These are phyloP conservation scores for Mactromeris polynyma DNA, from an alignment of 2,888 invertebrate species.

Conservation along the genomic window DNA sequence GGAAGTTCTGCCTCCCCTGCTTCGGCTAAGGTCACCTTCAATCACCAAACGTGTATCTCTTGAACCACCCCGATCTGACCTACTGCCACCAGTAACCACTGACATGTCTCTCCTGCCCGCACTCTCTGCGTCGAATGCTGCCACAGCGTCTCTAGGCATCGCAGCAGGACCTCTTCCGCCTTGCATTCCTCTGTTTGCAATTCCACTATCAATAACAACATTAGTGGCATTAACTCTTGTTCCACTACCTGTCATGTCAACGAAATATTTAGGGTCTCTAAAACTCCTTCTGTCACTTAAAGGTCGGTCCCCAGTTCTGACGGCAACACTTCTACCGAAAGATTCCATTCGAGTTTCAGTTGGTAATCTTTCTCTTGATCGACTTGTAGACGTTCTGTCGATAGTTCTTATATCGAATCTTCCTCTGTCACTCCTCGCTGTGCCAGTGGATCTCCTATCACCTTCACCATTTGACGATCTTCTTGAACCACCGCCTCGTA, in stretches of 20 bases:
- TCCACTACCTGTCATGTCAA: constrained; percentile 30
- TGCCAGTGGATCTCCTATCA: neutral
- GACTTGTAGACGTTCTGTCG: neutral
- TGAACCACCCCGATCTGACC: neutral
- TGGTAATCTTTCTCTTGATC: neutral
- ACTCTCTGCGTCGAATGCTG: neutral
- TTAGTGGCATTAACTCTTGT: neutral
- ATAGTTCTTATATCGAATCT: neutral
- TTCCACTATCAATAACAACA: neutral
- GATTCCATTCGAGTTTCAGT: neutral
- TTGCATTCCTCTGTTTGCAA: neutral
- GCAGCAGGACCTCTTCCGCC: neutral
- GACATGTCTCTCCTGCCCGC: neutral
- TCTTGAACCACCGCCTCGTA: neutral
- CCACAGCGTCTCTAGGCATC: neutral
- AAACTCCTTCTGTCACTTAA: neutral
- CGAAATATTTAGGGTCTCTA: constrained; percentile 22
- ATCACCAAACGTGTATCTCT: neutral
- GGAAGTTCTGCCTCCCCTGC: neutral
- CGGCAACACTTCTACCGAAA: neutral
- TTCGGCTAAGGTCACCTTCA: neutral
- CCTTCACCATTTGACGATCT: neutral
- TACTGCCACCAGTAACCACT: neutral
- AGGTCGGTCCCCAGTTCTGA: neutral
- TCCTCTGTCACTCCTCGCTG: too few species aligned